Conservation (phyloP, 1,140 invertebrate species). For the Magallana ariakensis region DNA sequence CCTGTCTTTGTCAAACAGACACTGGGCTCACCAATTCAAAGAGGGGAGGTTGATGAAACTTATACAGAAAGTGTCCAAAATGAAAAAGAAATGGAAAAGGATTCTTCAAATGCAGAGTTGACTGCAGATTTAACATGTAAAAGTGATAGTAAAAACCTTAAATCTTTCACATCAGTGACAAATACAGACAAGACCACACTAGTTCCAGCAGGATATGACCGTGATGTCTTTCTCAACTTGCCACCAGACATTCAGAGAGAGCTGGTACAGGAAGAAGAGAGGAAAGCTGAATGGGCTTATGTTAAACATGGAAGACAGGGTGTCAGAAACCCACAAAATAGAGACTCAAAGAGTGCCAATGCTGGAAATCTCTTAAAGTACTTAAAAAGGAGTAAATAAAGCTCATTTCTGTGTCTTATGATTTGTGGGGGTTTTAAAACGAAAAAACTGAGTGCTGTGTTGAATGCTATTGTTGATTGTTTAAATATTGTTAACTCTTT, state of each 20-base stretch:
- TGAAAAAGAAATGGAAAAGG: not conserved
- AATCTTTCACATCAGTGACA: not conserved
- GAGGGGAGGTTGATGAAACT: not conserved
- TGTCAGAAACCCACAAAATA: not conserved
- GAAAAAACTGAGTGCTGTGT: too few relatives aligned
- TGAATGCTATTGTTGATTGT: too few relatives aligned
- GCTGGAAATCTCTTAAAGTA: not conserved
- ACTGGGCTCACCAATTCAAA: not conserved
- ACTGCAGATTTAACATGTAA: not conserved
- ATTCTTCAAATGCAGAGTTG: not conserved
- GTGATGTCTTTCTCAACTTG: slow-evolving; percentile 49
- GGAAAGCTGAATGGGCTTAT: slow-evolving; percentile 19
- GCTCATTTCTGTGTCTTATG: too few relatives aligned
- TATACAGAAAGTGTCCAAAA: not conserved
- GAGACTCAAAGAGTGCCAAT: not conserved
- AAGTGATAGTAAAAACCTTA: not conserved
- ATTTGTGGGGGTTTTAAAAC: too few relatives aligned
- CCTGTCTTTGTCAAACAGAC: not conserved
- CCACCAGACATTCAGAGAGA: slow-evolving; percentile 60
- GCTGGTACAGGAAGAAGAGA: slow-evolving; percentile 50
- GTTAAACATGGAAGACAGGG: not conserved
- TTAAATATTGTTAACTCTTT: too few relatives aligned
- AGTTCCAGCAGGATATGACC: slow-evolving; percentile 33
- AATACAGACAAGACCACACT: not conserved
- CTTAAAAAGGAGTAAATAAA: slow-evolving; percentile 22